Base-by-base conservation (phyloP, 2,888 invertebrate genomes). In the Gastracanthus pulcherrimus region DNA sequence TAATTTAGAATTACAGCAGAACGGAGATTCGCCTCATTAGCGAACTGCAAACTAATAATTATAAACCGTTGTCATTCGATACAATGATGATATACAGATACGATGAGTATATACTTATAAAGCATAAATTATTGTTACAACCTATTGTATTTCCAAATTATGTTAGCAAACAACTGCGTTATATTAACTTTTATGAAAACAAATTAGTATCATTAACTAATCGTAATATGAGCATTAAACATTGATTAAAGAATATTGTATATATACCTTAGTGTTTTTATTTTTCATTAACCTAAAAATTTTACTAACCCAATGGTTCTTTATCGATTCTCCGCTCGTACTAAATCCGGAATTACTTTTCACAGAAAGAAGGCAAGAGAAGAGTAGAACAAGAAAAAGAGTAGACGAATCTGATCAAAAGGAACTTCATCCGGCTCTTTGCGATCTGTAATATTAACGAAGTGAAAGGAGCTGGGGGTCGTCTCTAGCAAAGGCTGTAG, bases 381-480 rank as follows among this genome's bases (percentile, higher is more conserved):
- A n/a, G n/a, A n/a, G n/a, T n/a, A n/a, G n/a, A n/a, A n/a, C n/a
- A n/a, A n/a, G n/a, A 64, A 72, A 72, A 71, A 34, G 62, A 41
- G 41, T 41, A 29, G n/a, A 45, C 26, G 29, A 34, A 58, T 78
- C 82, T 86, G 85, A 87, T 87, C 85, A 86, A 87, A 87, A 87
- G 85, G n/a, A n/a, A 84, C 82, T 82, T 76, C 83, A 86, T 69
- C 75, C 76, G 75, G 55, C 78, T 62, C 70, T 75, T 62, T 70
- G 19, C 55, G 23, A 77, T 83, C 62, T 48, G 58, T 81, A 85
- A 85, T 82, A 85, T 86, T 86, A 86, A 87, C 83, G 85, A 84
- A 84, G 80, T 74, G 55, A 81, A 70, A 64, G 45, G 69, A 70
- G 62, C 45, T 76, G 23, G 55, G n/a, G 38, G 23, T 66, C 34